A percentile compares a stretch with the other conserved stretches of the same genome.
Conservation (phyloP, 2,113 vertebrate genomes). For the Clinocottus analis region DNA sequence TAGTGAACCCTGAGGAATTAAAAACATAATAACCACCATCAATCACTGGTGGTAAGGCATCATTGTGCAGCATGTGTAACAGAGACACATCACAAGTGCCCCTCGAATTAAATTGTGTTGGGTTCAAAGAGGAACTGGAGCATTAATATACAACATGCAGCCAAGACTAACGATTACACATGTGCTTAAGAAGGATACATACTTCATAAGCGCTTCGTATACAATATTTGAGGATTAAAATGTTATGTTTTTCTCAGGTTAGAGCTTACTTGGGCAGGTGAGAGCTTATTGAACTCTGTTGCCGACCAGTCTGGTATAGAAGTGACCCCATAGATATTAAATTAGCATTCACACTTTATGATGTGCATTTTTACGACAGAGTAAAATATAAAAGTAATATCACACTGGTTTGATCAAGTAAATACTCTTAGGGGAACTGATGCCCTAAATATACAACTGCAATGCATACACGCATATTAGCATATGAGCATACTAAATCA, state of each 20-base stretch:
- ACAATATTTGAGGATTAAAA: neutral
- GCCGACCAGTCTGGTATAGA: neutral
- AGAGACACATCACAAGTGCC: neutral
- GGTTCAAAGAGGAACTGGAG: neutral
- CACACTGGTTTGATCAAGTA: neutral
- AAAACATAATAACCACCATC: constrained; percentile 48
- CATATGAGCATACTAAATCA: constrained; percentile 51
- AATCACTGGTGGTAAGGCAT: constrained; percentile 49
- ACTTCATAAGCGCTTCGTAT: neutral
- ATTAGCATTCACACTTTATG: constrained; percentile 20
- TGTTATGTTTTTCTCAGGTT: neutral
- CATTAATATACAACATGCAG: neutral
- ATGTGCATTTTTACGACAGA: neutral
- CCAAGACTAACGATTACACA: neutral
- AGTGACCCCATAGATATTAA: constrained; percentile 35
- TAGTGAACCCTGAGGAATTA: constrained; percentile 26
- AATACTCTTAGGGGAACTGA: no score
- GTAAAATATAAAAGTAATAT: neutral
- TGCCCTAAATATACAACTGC: neutral
- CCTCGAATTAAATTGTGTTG: neutral
- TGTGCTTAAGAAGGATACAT: neutral
- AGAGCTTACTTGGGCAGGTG: neutral
- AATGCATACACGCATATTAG: constrained; percentile 16
- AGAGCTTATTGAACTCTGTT: constrained; percentile 15
- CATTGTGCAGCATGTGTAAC: constrained; percentile 5